These are phyloP conservation scores for Bombus waltoni DNA, from an alignment of 1,140 invertebrate genomes.

Conservation along the genomic window DNA sequence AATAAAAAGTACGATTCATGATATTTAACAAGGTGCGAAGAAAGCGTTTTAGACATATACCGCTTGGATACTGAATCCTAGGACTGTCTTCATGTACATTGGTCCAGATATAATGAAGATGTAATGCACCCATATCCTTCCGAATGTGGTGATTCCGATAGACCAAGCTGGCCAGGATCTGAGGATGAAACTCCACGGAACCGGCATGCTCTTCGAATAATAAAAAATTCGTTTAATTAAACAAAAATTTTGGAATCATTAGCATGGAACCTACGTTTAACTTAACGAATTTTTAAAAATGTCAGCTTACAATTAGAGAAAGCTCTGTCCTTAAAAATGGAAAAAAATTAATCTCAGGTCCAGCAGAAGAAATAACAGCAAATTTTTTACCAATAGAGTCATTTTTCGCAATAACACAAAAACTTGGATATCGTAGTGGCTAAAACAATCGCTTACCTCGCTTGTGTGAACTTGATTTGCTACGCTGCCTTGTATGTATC, in stretches of 20 bases:
- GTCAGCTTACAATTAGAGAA: not conserved
- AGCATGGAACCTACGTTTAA: not conserved
- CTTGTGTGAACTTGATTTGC: conserved; percentile 80
- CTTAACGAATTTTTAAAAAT: not conserved
- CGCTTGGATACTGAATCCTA: conserved; percentile 87
- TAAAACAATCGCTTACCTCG: conserved; percentile 73
- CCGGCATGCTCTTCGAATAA: conserved; percentile 77
- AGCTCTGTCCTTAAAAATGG: not conserved
- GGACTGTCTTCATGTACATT: conserved; percentile 88
- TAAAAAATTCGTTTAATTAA: conserved; percentile 1
- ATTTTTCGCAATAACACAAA: not conserved
- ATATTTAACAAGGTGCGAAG: not conserved
- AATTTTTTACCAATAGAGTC: not conserved
- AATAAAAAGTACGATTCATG: not conserved
- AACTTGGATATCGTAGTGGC: not conserved
- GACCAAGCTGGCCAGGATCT: conserved; percentile 91
- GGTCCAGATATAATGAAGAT: conserved; percentile 88
- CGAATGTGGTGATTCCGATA: conserved; percentile 89
- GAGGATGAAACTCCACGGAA: conserved; percentile 91
- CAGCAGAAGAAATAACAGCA: too few relatives aligned
- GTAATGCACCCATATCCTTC: conserved; percentile 89
- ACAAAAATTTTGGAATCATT: not conserved
- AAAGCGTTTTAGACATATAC: conserved; percentile 72
- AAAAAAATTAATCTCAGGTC: not conserved
- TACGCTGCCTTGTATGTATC: conserved; percentile 87